Evolutionary conservation across 2,888 invertebrate species (phyloP).

Genomic region (Xestia sexstrigata): DNA sequence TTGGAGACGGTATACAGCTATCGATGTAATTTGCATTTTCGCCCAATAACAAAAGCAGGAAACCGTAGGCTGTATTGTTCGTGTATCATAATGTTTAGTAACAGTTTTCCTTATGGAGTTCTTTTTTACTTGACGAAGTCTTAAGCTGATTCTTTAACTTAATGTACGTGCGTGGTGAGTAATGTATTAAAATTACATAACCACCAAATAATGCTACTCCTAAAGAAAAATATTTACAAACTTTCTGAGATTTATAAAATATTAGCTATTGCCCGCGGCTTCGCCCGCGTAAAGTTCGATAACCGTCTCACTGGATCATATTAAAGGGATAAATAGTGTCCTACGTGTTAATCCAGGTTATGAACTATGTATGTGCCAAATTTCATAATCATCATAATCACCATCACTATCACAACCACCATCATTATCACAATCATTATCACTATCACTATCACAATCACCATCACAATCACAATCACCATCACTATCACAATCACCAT

Average conservation of each 20-base stretch:
- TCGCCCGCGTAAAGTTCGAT: too few relatives aligned
- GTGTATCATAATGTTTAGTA: conserved; percentile 19
- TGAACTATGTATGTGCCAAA: too few relatives aligned
- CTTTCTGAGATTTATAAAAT: conserved; percentile 4
- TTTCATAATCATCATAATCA: too few relatives aligned
- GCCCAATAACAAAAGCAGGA: conserved; percentile 43
- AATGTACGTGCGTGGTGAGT: background rate
- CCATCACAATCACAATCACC: too few relatives aligned
- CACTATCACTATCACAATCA: too few relatives aligned
- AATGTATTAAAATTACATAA: conserved; percentile 14
- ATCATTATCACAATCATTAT: too few relatives aligned
- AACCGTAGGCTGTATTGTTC: conserved; percentile 24
- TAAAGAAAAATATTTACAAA: conserved; percentile 6
- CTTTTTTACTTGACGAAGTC: conserved; percentile 6
- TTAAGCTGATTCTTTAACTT: conserved; percentile 3
- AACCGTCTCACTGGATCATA: too few relatives aligned
- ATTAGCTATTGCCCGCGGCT: too few relatives aligned
- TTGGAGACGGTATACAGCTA: conserved; percentile 40
- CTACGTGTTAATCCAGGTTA: too few relatives aligned
- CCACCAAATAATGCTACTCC: background rate
- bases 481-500: too few relatives aligned
- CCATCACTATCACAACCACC: too few relatives aligned
- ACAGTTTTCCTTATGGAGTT: conserved; percentile 36
- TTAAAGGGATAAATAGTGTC: too few relatives aligned
- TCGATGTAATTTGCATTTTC: conserved; percentile 41